phyloP scores from a whole-genome alignment of 2,888 invertebrate species.

The Eustalomyia histrio region DNA sequence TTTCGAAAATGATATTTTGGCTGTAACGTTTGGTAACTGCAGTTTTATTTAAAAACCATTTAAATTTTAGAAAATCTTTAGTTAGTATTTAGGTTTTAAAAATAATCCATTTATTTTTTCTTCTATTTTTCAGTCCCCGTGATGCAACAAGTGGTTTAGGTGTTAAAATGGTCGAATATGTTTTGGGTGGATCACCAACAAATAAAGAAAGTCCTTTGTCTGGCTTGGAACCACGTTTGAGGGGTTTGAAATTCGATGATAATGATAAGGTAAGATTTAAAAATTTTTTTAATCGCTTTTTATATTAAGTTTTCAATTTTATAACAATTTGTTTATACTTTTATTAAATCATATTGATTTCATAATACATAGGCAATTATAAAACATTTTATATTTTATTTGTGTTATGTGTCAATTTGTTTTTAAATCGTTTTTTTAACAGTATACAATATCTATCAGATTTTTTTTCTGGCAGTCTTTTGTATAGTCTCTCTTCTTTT shows the following conservation, averaged over 20 bases:
- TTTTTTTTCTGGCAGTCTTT: not conserved
- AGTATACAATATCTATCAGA: conserved; percentile 4
- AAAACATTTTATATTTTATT: not conserved
- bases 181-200: conserved; percentile 94
- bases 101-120: conserved; percentile 12
- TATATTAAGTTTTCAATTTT: no score
- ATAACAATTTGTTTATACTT: not conserved
- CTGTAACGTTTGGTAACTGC: no score
- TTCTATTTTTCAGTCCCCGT: conserved; percentile 85
- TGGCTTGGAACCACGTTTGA: conserved; percentile 84
- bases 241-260: conserved; percentile 83
- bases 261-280: conserved; percentile 78
- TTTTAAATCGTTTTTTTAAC: conserved; percentile 13
- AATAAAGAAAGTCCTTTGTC: conserved; percentile 83
- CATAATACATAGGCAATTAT: no score
- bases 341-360: not conserved
- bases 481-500: not conserved
- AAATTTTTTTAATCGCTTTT: not conserved
- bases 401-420: conserved; percentile 14
- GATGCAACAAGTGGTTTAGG: conserved; percentile 95
- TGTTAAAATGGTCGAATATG: conserved; percentile 99
- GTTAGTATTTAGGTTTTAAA: no score
- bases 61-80: no score
- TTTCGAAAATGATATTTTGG: no score
- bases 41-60: no score